These are phyloP conservation scores for Ophion ventricosus DNA, from an alignment of 2,888 invertebrate species.

Conservation along the genomic window DNA sequence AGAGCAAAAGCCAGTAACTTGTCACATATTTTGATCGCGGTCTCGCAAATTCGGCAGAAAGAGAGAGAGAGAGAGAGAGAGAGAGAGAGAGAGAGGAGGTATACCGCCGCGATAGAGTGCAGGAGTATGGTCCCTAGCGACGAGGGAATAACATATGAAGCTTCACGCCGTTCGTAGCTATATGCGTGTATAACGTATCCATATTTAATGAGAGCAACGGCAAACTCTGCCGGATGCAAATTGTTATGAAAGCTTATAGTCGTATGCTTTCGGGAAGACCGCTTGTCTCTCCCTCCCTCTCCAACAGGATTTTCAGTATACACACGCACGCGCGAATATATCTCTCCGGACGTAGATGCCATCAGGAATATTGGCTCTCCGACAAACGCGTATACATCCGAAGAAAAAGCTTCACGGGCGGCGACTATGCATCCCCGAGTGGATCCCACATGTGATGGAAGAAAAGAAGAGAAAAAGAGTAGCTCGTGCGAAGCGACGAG, in stretches of 20 bases:
- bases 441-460: conserved; percentile 79
- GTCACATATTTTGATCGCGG: conserved; percentile 68
- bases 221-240: conserved; percentile 79
- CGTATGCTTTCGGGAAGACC: conserved; percentile 69
- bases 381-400: conserved; percentile 10
- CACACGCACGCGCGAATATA: too few species aligned
- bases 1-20: conserved; percentile 58
- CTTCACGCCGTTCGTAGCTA: conserved; percentile 60
- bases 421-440: conserved; percentile 20
- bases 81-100: conserved; percentile 35
- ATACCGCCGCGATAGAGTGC: conserved; percentile 41
- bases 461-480: conserved; percentile 78
- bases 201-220: conserved; percentile 79
- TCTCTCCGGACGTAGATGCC: conserved; percentile 66
- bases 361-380: conserved; percentile 75
- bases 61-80: not conserved
- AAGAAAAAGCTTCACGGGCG: conserved; percentile 2
- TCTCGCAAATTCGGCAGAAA: conserved; percentile 6
- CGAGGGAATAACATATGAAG: conserved; percentile 59
- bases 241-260: conserved; percentile 81
- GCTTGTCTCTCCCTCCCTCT: conserved; percentile 33
- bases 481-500: conserved; percentile 41
- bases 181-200: conserved; percentile 76
- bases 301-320: conserved; percentile 17
- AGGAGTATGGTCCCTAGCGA: conserved; percentile 57